phyloP scores from a whole-genome alignment of 2,797 vertebrate genomes.

The Numenius phaeopus region DNA sequence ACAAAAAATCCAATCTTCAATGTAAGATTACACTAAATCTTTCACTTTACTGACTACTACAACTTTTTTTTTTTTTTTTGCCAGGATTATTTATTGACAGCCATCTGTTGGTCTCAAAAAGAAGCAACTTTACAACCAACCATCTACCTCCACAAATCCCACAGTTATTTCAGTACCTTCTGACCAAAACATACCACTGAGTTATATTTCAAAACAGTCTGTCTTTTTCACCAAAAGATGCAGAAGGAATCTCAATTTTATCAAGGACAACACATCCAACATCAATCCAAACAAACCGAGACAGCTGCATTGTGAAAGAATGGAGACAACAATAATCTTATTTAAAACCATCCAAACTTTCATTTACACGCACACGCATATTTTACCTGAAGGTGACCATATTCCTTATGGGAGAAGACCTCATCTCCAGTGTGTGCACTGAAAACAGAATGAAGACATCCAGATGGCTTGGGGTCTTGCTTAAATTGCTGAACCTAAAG shows the following conservation, averaged over 20 bases:
- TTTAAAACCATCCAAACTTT: neutral
- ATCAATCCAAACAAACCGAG: neutral
- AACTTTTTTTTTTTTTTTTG: neutral
- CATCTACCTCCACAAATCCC: neutral
- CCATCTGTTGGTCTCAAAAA: slow-evolving; percentile 3
- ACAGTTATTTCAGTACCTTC: neutral
- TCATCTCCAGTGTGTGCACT: slow-evolving; percentile 91
- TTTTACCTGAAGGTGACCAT: slow-evolving; percentile 95
- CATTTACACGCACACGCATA: neutral
- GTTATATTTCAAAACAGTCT: neutral
- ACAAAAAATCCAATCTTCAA: neutral
- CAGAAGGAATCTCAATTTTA: slow-evolving; percentile 3
- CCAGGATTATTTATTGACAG: neutral
- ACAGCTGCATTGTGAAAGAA: neutral
- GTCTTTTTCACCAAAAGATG: neutral
- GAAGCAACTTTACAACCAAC: neutral
- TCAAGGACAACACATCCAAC: neutral
- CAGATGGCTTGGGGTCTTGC: slow-evolving; percentile 92
- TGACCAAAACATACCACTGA: neutral
- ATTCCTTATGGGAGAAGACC: slow-evolving; percentile 83
- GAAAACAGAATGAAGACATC: slow-evolving; percentile 94
- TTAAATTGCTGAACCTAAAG: slow-evolving; percentile 95
- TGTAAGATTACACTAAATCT: neutral
- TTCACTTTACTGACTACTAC: neutral
- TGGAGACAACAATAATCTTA: neutral